Evolutionary conservation across 2,888 invertebrate species (phyloP).

Genomic region (Acanthacorydalis orientalis): DNA sequence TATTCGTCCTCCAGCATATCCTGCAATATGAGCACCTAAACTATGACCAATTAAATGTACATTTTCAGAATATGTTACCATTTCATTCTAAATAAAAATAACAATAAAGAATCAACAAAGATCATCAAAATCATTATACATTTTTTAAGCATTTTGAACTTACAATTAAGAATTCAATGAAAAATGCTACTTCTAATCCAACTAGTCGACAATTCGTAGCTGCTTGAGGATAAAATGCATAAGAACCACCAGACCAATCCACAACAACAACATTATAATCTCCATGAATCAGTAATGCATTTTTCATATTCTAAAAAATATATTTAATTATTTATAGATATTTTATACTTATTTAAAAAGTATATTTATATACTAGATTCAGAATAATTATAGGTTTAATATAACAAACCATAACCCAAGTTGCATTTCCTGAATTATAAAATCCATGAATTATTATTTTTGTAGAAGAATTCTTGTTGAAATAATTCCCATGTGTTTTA

Average conservation of each 20-base stretch:
- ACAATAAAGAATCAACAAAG: too few relatives aligned
- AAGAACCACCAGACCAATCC: slow-evolving; percentile 8
- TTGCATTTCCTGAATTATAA: slow-evolving; percentile 8
- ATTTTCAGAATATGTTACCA: too few relatives aligned
- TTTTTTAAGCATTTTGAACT: background rate
- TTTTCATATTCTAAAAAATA: background rate
- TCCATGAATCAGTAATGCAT: background rate
- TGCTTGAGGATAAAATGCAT: slow-evolving; percentile 8
- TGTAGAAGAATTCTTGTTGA: background rate
- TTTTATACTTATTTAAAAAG: too few relatives aligned
- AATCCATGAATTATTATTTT: slow-evolving; percentile 8
- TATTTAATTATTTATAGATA: too few relatives aligned
- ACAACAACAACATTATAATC: slow-evolving; percentile 7
- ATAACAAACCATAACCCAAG: slow-evolving; percentile 8
- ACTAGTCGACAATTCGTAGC: slow-evolving; percentile 8
- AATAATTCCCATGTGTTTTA: background rate
- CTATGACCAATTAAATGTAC: background rate
- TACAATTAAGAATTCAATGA: slow-evolving; percentile 3
- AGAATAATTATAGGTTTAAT: too few relatives aligned
- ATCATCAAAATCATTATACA: too few relatives aligned
- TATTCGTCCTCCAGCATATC: slow-evolving; percentile 3
- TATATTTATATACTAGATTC: too few relatives aligned
- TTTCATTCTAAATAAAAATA: too few relatives aligned
- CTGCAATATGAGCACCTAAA: too few relatives aligned
- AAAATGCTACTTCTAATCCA: slow-evolving; percentile 8